Percentiles rank a stretch among this genome's conserved stretches.
Evolutionary conservation across 2,888 invertebrate species (phyloP).

Genomic region (Pollenia labialis): DNA sequence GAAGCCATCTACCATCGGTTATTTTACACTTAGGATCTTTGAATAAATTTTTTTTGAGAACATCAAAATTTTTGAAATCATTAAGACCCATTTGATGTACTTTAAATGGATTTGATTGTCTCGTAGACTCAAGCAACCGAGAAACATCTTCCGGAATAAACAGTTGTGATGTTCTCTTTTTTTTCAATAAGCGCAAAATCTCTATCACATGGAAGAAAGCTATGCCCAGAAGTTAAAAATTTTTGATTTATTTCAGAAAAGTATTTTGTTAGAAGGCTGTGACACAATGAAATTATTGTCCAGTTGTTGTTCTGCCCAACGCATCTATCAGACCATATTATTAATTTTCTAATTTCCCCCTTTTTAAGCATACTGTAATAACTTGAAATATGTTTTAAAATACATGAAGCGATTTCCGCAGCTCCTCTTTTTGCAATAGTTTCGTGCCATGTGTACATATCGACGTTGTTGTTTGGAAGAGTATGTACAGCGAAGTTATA

Average conservation of each 20-base stretch:
- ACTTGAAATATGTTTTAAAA: neutral
- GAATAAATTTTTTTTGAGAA: constrained; percentile 6
- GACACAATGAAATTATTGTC: neutral
- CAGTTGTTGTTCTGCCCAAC: neutral
- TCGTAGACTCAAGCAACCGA: neutral
- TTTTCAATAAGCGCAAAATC: no score
- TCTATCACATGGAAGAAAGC: neutral
- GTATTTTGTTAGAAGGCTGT: neutral
- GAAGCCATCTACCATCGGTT: constrained; percentile 10
- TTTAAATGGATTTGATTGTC: neutral
- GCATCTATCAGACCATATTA: neutral
- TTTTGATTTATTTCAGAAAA: neutral
- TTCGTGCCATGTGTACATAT: constrained; percentile 3
- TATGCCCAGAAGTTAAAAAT: neutral
- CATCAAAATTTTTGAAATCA: constrained; percentile 16
- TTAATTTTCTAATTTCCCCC: neutral
- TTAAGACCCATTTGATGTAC: neutral
- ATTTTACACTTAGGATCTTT: constrained; percentile 23
- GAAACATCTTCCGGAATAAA: neutral
- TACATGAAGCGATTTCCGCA: neutral
- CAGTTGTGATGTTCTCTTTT: neutral
- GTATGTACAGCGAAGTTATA: constrained; percentile 5
- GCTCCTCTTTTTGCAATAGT: neutral
- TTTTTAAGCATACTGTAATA: neutral
- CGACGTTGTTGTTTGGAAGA: neutral